These are phyloP conservation scores for Varanus komodoensis DNA, from an alignment of 2,113 vertebrate genomes.

Conservation along the genomic window DNA sequence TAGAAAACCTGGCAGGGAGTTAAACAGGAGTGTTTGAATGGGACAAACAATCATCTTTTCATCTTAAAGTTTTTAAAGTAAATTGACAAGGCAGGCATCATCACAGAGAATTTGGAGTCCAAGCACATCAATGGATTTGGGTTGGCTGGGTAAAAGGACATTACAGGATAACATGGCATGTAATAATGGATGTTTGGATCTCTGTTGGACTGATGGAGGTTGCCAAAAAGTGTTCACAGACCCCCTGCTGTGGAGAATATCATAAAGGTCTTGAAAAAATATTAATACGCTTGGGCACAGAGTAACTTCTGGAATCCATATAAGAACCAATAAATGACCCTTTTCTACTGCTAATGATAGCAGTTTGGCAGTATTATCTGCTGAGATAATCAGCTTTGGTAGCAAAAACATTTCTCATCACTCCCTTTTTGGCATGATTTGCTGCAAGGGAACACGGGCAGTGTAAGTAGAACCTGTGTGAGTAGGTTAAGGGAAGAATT, in stretches of 20 bases:
- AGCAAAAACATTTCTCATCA: conserved; percentile 59
- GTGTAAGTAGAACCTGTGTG: conserved; percentile 64
- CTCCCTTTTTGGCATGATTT: conserved; percentile 61
- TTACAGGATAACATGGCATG: background rate
- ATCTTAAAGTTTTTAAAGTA: background rate
- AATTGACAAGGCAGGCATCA: background rate
- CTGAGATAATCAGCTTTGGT: conserved; percentile 74
- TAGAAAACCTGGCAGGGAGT: background rate
- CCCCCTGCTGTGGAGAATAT: conserved; percentile 18
- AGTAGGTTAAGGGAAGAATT: conserved; percentile 52
- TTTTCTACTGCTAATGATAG: conserved; percentile 64
- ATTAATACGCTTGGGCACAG: background rate
- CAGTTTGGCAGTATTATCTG: conserved; percentile 65
- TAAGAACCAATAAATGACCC: conserved; percentile 65
- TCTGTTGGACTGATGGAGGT: background rate
- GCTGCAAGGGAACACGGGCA: conserved; percentile 59
- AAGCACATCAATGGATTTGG: background rate
- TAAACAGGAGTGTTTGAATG: background rate
- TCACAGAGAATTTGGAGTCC: background rate
- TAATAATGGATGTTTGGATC: background rate
- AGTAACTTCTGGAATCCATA: conserved; percentile 41
- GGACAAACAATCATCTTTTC: background rate
- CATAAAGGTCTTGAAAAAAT: background rate
- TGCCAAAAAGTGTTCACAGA: conserved; percentile 22
- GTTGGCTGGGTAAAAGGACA: background rate